Evolutionary conservation across 2,888 invertebrate species (phyloP).

Genomic region (Erebia aethiops): DNA sequence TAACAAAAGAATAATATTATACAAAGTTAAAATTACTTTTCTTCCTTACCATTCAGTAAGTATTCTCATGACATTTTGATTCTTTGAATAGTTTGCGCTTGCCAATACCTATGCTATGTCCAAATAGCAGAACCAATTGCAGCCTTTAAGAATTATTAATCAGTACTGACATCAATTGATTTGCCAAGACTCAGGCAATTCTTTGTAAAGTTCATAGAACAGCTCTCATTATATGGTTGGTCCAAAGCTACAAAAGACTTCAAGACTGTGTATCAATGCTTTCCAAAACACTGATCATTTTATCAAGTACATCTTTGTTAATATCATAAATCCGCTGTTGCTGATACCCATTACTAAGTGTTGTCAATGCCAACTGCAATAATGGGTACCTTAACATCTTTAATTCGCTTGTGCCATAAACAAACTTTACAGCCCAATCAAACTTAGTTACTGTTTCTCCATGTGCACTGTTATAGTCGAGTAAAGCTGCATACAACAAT

Average conservation of each 20-base stretch:
- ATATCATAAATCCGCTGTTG: conserved; percentile 57
- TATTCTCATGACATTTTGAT: no score
- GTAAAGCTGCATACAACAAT: conserved; percentile 52
- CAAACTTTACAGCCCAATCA: conserved; percentile 63
- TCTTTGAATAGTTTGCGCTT: no score
- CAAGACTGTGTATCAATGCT: conserved; percentile 38
- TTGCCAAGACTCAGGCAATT: neutral
- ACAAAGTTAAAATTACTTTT: no score
- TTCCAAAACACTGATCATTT: conserved; percentile 60
- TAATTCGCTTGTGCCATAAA: conserved; percentile 64
- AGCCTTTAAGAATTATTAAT: neutral
- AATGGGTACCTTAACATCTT: conserved; percentile 61
- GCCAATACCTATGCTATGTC: no score
- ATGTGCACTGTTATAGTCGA: conserved; percentile 53
- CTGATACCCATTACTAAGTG: conserved; percentile 46
- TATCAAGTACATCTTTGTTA: conserved; percentile 57
- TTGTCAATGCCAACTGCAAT: conserved; percentile 57
- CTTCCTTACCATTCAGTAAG: no score
- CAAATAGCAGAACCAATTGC: no score
- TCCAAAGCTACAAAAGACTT: neutral
- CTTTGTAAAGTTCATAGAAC: neutral
- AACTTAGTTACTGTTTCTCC: conserved; percentile 57
- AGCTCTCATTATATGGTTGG: no score
- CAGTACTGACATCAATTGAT: neutral
- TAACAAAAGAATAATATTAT: no score